Evolutionary conservation across 2,888 invertebrate genomes (phyloP), one percentile per base, ranked within the genome.

Genomic region (Polydrusus cervinus): DNA sequence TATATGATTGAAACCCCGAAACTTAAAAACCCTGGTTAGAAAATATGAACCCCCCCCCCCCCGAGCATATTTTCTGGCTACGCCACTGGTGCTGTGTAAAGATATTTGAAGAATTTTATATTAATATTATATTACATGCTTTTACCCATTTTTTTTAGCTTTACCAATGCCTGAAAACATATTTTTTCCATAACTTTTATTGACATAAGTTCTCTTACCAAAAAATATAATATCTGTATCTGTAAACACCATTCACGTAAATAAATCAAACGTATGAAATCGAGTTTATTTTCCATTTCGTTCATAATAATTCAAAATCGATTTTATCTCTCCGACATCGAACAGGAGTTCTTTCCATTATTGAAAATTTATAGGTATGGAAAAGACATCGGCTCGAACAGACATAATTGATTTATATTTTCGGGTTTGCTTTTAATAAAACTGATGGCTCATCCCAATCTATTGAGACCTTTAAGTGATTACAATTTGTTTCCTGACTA

Each of bases 261-360:
- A 51, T 51, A 51, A 51, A 51, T 51, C 51, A 51, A 51, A 18
- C 11, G 20, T 51, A 3, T 7, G 25, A 13, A 30, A n/a, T 53
- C 25, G 20, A 8, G 25, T 30, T n/a, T n/a, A 8, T 53, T 25
- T 20, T 25, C 51, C 20, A 51, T 51, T 6, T 25, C 53, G 25
- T 53, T 30, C 53, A 53, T 53, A 53, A 53, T 53, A 53, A 53
- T 53, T 53, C 53, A 53, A n/a, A 13, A 53, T 53, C 53, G 30
- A 53, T 53, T 53, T 53, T 30, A 25, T 1, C 53, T 53, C 20
- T 1, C n/a, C 30, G 53, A 30, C 53, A 30, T 13, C n/a, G 8
- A 51, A 51, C 51, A 51, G 20, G 1, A 3, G 51, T 51, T 20
- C 51, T n/a, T 13, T 45, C 25, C 45, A 45, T 47, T 47, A 53